Evolutionary conservation across 2,888 invertebrate species (phyloP), one percentile per base, ranked within the genome.

Genomic region (Cheilosia vulpina): DNA sequence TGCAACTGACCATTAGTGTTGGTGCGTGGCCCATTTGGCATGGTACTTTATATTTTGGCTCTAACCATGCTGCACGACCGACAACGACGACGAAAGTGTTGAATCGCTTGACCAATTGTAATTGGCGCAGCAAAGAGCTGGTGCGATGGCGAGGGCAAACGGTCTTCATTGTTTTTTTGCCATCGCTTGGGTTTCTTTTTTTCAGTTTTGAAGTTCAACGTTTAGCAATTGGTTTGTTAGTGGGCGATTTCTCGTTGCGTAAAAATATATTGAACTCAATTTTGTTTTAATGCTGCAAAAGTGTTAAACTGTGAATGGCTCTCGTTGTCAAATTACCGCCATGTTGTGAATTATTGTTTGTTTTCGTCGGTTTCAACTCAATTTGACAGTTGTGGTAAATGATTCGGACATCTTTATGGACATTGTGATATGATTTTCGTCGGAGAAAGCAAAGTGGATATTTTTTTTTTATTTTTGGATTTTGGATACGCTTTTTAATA

Each of bases 181-280:
- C 43, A 66, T 68, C 31, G 52, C 62, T 65, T 80, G 65, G 69
- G 69, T 84, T 79, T 73, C 52, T 75, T 75, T 75, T 66, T 55
- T 76, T 50, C 66, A 72, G 81, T 85, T 85, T 85, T 85, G 85
- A 85, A 85, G 85, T 85, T 85, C 85, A 85, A 80, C 81, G 72
- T 81, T 85, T 71, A 77, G 81, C 85, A 81, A 85, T 81, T 52
- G 80, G 84, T 66, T 71, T 15, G 80, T 84, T 47, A 66, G 84
- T 80, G 80, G 75, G 75, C 75, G 80, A 79, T 84, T 75, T 79
- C 50, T 63, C 63, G 65, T 85, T 85, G 81, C 85, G 76, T 81
- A 85, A 77, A 81, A 77, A 80, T 81, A 19, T 76, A 72, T 81
- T 85, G 76, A 81, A 81, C 80, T 76, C 80, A 72, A 72, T 76